A percentile compares a stretch with the other conserved stretches of the same genome.
These are phyloP conservation scores for Lethrus apterus DNA, from an alignment of 1,140 invertebrate species.

Conservation along the genomic window DNA sequence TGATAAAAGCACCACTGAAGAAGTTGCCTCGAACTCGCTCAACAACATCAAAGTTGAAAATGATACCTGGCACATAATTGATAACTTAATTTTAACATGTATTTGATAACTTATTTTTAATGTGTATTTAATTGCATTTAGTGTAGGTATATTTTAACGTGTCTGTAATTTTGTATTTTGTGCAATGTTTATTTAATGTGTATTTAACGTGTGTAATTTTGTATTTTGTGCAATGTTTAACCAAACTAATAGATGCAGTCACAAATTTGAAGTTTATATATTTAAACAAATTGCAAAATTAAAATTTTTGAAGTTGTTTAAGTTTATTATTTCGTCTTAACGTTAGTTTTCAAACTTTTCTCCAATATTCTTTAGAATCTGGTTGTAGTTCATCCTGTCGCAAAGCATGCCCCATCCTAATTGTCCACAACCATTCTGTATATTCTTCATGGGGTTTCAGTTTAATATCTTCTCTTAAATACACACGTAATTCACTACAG, in stretches of 20 bases:
- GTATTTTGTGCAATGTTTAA: no score
- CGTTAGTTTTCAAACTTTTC: constrained; percentile 52
- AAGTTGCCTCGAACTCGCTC: neutral
- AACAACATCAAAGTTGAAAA: neutral
- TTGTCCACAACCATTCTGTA: constrained; percentile 85
- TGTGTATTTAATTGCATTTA: no score
- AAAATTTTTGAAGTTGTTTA: constrained; percentile 47
- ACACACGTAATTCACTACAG: constrained; percentile 76
- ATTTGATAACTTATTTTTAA: no score
- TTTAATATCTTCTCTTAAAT: constrained; percentile 78
- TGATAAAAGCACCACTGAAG: neutral
- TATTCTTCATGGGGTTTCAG: constrained; percentile 82
- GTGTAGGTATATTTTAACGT: no score
- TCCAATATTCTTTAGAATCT: constrained; percentile 75
- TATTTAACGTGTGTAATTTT: no score
- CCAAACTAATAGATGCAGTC: no score
- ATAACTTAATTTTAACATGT: no score
- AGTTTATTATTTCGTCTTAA: constrained; percentile 56
- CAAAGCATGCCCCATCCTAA: constrained; percentile 54
- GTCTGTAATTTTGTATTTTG: no score
- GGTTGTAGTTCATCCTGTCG: constrained; percentile 70
- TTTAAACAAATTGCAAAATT: constrained; percentile 5
- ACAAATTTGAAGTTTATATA: neutral
- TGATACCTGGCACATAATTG: neutral
- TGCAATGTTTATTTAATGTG: neutral